Percentiles rank a stretch among this genome's conserved stretches.
Evolutionary conservation across 92 coral and sea anemone species (phyloP).

Genomic region (Palythoa heliodiscus): DNA sequence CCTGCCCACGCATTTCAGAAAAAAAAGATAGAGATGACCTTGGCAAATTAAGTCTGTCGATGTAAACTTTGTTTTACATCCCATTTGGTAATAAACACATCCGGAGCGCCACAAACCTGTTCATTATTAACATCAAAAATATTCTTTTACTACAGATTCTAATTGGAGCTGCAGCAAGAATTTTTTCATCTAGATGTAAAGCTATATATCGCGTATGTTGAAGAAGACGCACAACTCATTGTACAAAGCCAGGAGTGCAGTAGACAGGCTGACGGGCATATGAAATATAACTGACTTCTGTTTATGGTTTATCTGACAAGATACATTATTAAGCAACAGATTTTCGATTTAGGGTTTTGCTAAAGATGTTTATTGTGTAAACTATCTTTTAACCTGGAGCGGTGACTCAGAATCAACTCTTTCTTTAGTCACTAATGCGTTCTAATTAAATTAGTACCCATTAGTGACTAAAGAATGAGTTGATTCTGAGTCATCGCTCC

Average conservation of each 20-base stretch:
- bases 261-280: background rate
- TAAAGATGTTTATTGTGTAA: background rate
- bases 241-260: background rate
- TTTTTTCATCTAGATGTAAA: background rate
- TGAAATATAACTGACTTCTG: background rate
- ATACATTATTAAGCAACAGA: background rate
- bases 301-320: background rate
- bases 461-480: background rate
- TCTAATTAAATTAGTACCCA: background rate
- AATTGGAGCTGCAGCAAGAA: too few species aligned
- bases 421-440: background rate
- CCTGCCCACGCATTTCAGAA: background rate
- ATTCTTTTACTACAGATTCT: background rate
- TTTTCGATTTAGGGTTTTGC: background rate
- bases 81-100: background rate
- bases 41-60: background rate
- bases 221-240: background rate
- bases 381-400: conserved; percentile 3
- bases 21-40: background rate
- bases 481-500: background rate
- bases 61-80: background rate
- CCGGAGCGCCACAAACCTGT: background rate
- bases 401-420: background rate
- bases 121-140: background rate
- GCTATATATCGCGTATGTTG: background rate